phyloP scores from a whole-genome alignment of 1,140 invertebrate genomes.

The Melanaphis sacchari region DNA sequence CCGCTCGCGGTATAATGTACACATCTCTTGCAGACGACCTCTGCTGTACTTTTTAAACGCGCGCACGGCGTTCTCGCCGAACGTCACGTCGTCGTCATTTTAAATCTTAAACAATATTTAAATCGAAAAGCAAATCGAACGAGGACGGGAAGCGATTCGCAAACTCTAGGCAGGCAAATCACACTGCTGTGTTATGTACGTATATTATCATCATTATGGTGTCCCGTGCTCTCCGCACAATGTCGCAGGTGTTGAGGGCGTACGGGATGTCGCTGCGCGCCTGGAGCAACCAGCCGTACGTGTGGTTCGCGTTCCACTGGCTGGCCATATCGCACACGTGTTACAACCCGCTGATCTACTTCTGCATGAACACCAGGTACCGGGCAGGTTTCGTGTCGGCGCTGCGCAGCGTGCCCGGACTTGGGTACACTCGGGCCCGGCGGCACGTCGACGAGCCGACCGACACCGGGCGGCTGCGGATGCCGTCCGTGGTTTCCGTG shows the following conservation, averaged over 20 bases:
- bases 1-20: too few species aligned
- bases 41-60: too few species aligned
- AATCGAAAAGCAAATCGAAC: too few species aligned
- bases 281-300: slow-evolving; percentile 72
- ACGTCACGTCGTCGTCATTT: too few species aligned
- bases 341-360: slow-evolving; percentile 93
- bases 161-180: too few species aligned
- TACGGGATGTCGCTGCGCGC: slow-evolving; percentile 65
- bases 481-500: background rate
- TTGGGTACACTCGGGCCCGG: slow-evolving; percentile 20
- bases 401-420: slow-evolving; percentile 61
- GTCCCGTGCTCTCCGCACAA: background rate
- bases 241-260: slow-evolving; percentile 71
- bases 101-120: too few species aligned
- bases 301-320: slow-evolving; percentile 83
- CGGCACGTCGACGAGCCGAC: slow-evolving; percentile 54
- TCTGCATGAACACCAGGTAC: slow-evolving; percentile 85
- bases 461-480: background rate
- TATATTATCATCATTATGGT: too few species aligned
- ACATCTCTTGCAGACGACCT: too few species aligned
- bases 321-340: slow-evolving; percentile 90
- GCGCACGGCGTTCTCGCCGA: too few species aligned
- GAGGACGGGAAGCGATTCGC: too few species aligned
- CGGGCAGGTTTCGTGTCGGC: slow-evolving; percentile 62
- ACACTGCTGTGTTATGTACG: too few species aligned